Conservation (phyloP, 1,140 invertebrate genomes). For the Drosophila pseudoananassae region DNA sequence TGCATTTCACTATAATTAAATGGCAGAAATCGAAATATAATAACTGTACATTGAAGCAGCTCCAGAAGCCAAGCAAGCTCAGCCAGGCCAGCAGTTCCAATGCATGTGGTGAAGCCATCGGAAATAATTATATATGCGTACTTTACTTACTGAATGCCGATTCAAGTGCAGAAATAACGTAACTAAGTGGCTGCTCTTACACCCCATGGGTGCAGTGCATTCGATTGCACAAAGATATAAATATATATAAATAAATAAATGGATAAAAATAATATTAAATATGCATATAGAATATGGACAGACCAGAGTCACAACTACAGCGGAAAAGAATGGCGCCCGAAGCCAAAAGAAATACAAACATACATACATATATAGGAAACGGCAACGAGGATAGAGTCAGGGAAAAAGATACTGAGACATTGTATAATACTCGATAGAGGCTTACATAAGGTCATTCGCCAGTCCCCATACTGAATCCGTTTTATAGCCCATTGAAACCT, state of each 20-base stretch:
- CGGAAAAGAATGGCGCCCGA: neutral
- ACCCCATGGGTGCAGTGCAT: conserved; percentile 77
- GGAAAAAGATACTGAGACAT: conserved; percentile 32
- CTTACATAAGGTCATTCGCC: conserved; percentile 31
- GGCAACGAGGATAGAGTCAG: conserved; percentile 14
- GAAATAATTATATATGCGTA: conserved; percentile 50
- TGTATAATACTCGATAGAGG: conserved; percentile 46
- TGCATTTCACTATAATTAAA: conserved; percentile 27
- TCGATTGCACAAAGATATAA: conserved; percentile 58
- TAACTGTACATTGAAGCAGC: conserved; percentile 48
- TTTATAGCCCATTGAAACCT: conserved; percentile 12
- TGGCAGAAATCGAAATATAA: conserved; percentile 12
- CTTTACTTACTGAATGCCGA: conserved; percentile 27
- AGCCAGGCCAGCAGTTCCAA: conserved; percentile 17
- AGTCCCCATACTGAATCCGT: conserved; percentile 16
- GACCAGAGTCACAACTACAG: conserved; percentile 19
- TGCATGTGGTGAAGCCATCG: conserved; percentile 41
- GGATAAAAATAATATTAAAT: conserved; percentile 36
- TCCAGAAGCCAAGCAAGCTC: conserved; percentile 5
- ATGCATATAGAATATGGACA: conserved; percentile 29
- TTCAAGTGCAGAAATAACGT: conserved; percentile 41
- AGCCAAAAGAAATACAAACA: neutral
- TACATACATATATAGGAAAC: neutral
- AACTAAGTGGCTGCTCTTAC: conserved; percentile 70
- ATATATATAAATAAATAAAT: conserved; percentile 44